phyloP scores from a whole-genome alignment of 2,113 vertebrate species.

The Bubo blakistoni region DNA sequence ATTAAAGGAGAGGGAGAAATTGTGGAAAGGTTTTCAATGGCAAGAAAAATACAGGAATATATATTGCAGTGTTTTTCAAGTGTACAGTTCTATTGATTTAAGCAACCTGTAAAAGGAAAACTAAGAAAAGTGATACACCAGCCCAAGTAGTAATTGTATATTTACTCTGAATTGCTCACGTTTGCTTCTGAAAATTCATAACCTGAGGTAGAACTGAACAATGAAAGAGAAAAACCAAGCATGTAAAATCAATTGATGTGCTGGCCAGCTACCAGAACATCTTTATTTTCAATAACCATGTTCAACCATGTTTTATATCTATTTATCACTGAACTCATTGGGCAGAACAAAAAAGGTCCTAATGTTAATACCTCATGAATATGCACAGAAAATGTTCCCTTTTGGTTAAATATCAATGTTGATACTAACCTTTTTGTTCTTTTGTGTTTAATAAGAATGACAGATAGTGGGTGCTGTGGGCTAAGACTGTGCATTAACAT shows the following conservation, averaged over 20 bases:
- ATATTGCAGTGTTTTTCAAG: neutral
- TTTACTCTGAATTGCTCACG: constrained; percentile 25
- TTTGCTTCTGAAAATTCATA: constrained; percentile 34
- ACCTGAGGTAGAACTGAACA: neutral
- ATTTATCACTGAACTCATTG: constrained; percentile 17
- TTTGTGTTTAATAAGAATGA: neutral
- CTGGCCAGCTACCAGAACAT: neutral
- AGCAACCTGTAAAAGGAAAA: neutral
- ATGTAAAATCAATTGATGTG: constrained; percentile 15
- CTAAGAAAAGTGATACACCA: neutral
- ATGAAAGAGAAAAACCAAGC: neutral
- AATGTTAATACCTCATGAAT: neutral
- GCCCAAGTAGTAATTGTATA: neutral
- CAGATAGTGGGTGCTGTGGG: constrained; percentile 1
- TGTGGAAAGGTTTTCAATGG: neutral
- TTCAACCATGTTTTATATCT: neutral
- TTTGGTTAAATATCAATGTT: constrained; percentile 23
- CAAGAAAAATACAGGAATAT: neutral
- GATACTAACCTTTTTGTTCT: neutral
- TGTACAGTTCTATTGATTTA: neutral
- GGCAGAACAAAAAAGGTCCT: neutral
- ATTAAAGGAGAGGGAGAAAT: neutral
- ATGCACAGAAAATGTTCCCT: neutral
- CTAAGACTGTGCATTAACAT: neutral
- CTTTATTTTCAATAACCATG: neutral